phyloP scores from a whole-genome alignment of 2,113 vertebrate genomes.

The Hassar affinis region DNA sequence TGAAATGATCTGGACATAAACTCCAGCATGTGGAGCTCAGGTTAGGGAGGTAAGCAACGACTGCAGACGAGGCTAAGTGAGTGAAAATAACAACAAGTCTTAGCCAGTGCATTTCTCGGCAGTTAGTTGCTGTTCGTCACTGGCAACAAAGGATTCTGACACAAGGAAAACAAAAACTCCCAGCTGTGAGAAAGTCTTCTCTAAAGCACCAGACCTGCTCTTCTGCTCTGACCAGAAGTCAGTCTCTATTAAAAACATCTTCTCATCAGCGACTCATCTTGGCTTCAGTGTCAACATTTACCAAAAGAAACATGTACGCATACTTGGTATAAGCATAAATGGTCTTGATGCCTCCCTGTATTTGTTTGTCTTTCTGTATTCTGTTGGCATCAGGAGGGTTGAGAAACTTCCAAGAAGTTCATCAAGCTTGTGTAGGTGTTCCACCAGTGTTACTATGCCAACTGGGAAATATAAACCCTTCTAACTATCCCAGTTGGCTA shows the following conservation, averaged over 20 bases:
- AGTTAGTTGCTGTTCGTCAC: not conserved
- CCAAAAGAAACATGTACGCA: too few relatives aligned
- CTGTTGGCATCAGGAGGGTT: not conserved
- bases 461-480: not conserved
- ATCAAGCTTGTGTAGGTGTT: not conserved
- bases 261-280: too few relatives aligned
- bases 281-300: too few relatives aligned
- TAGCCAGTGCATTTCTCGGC: not conserved
- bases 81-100: not conserved
- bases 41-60: not conserved
- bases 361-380: not conserved
- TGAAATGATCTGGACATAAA: not conserved
- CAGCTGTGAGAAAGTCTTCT: not conserved
- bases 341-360: not conserved
- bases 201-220: not conserved
- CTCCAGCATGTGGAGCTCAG: not conserved
- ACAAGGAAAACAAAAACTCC: not conserved
- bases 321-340: not conserved
- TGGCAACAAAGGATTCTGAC: not conserved
- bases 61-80: not conserved
- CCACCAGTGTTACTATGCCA: not conserved
- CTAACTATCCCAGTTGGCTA: not conserved
- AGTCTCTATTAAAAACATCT: too few relatives aligned
- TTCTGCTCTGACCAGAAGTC: too few relatives aligned
- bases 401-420: not conserved